A percentile compares a stretch with the other conserved stretches of the same genome.
phyloP scores from a whole-genome alignment of 1,140 invertebrate species.

The Acromyrmex echinatior region DNA sequence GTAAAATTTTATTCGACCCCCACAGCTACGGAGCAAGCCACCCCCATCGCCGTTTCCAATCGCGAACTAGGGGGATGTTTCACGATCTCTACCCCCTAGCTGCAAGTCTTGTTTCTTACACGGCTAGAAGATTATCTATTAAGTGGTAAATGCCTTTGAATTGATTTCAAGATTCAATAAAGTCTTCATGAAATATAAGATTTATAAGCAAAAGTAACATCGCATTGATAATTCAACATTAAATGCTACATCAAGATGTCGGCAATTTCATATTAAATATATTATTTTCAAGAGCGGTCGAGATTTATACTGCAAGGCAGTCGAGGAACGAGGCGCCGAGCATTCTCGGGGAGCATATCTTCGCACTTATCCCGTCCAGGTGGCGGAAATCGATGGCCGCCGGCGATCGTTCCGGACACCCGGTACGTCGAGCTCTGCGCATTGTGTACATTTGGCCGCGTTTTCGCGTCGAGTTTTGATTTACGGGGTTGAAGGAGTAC shows the following conservation, averaged over 20 bases:
- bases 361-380: conserved; percentile 45
- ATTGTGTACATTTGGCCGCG: conserved; percentile 76
- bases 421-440: conserved; percentile 76
- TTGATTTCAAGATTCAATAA: background rate
- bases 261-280: background rate
- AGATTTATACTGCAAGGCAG: conserved; percentile 35
- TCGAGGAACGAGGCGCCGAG: conserved; percentile 24
- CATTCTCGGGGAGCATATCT: conserved; percentile 56
- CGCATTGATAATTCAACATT: background rate
- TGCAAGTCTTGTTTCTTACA: conserved; percentile 1
- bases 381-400: conserved; percentile 60
- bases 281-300: conserved; percentile 4
- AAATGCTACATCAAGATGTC: background rate
- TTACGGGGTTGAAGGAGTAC: conserved; percentile 67
- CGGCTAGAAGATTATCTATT: background rate
- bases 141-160: background rate
- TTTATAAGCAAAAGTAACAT: background rate
- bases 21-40: conserved; percentile 64
- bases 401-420: conserved; percentile 80
- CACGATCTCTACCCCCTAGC: conserved; percentile 4
- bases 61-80: background rate
- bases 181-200: background rate
- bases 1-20: conserved; percentile 85
- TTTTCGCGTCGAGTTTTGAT: conserved; percentile 81
- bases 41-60: conserved; percentile 13